Percentiles rank a stretch among this genome's conserved stretches.
These are phyloP conservation scores for Heliocidaris tuberculata DNA, from an alignment of 35 echinoderm and acorn worm species.

Conservation along the genomic window DNA sequence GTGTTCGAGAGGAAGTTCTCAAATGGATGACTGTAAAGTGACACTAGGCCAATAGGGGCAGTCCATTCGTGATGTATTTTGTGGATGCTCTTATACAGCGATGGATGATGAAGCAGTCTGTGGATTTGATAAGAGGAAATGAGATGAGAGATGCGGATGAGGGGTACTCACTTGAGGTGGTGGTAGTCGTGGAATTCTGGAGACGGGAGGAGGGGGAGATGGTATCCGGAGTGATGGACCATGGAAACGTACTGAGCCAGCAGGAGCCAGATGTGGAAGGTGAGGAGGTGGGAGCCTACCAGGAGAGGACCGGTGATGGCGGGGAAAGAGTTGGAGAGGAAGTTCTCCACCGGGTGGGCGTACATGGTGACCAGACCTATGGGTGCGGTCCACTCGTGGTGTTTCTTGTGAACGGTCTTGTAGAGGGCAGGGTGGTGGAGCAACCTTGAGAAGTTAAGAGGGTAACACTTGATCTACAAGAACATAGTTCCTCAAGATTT, in stretches of 20 bases:
- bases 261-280: conserved; percentile 72
- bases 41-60: conserved; percentile 57
- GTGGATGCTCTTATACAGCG: conserved; percentile 45
- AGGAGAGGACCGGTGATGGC: conserved; percentile 68
- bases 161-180: conserved; percentile 85
- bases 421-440: conserved; percentile 86
- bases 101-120: conserved; percentile 48
- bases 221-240: conserved; percentile 89
- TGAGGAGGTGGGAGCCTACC: conserved; percentile 88
- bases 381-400: conserved; percentile 96
- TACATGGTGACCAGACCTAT: conserved; percentile 86
- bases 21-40: conserved; percentile 57
- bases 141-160: background rate
- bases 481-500: background rate
- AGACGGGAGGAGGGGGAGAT: conserved; percentile 80
- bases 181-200: conserved; percentile 94
- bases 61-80: conserved; percentile 71
- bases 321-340: conserved; percentile 71
- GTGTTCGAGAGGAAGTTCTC: conserved; percentile 63
- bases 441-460: conserved; percentile 52
- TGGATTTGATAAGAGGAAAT: background rate
- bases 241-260: conserved; percentile 68
- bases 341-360: conserved; percentile 82
- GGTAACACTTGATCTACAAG: background rate
- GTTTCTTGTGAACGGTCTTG: conserved; percentile 83